Evolutionary conservation across 2,113 vertebrate genomes (phyloP), one percentile per base, ranked within the genome.

Genomic region (Reinhardtius hippoglossoides): DNA sequence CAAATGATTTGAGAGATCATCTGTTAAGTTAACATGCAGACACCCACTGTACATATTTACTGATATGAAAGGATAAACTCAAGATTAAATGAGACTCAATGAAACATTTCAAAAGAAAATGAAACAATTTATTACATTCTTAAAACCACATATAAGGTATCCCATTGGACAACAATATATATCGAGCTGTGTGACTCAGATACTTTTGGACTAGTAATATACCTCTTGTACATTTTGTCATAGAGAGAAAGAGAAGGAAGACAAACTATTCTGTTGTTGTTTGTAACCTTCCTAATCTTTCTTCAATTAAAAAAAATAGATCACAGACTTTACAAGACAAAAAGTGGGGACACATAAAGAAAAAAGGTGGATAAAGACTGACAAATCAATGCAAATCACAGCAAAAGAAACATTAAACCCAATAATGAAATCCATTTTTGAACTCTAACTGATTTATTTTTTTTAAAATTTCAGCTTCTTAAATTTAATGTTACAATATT

Each of bases 281-380:
- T 89, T 87, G 89, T 87, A 90, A 86, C 89, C 91, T 91, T 88
- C 87, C 92, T 73, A 84, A 74, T 78, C 87, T 93, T 94, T 93
- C 89, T 92, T 93, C 90, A 94, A 83, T 90, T 91, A 94, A 87
- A 86, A 79, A 95, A 96, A 95, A 95, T 91, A 93, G 91, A 95
- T 94, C 93, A 95, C 94, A 90, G 94, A 94, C 94, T 94, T 95
- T 94, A 95, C 94, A 91, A 93, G 92, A 96, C 94, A 90, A 92
- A 42, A 87, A 58, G 81, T 91, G 88, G 85, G 90, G 79, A 93
- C 87, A 82, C 8, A 0, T 87, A 92, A 93, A 82, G 62, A 87
- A 84, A 54, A 85, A 83, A 65, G 71, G 83, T 91, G 82, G 79
- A 86, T 75, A 86, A 85, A 86, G 78, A 84, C 87, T 78, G 85